These are phyloP conservation scores for Popillia japonica DNA, from an alignment of 1,140 invertebrate genomes.

Conservation along the genomic window DNA sequence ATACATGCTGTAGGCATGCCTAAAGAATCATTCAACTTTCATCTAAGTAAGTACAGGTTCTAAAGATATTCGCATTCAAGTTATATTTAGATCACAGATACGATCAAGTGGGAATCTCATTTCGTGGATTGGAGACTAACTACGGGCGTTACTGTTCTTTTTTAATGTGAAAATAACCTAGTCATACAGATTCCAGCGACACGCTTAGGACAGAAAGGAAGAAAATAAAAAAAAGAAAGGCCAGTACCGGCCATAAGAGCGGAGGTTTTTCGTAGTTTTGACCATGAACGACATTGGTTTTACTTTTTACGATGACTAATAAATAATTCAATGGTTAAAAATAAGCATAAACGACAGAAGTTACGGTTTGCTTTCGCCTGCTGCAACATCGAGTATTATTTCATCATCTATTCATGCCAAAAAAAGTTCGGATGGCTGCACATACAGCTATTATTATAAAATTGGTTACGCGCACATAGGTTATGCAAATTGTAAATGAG, in stretches of 20 bases:
- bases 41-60: constrained; percentile 21
- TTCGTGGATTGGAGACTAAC: constrained; percentile 11
- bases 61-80: constrained; percentile 23
- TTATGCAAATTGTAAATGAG: neutral
- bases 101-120: neutral
- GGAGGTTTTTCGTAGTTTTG: neutral
- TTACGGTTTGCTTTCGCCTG: constrained; percentile 17
- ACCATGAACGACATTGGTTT: constrained; percentile 10
- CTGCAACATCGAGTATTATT: neutral
- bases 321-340: constrained; percentile 28
- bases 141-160: neutral
- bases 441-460: constrained; percentile 20
- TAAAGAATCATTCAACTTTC: constrained; percentile 31
- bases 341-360: neutral
- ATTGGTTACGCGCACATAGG: neutral
- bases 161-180: constrained; percentile 1
- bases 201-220: neutral
- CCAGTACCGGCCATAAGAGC: neutral
- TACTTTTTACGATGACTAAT: constrained; percentile 35
- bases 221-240: neutral
- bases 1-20: neutral
- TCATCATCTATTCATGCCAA: constrained; percentile 25
- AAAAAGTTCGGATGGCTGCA: constrained; percentile 26
- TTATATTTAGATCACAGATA: constrained; percentile 8
- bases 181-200: neutral